A percentile compares a stretch with the other conserved stretches of the same genome.
phyloP scores from a whole-genome alignment of 2,888 invertebrate genomes.

The Callimorpha dominula region DNA sequence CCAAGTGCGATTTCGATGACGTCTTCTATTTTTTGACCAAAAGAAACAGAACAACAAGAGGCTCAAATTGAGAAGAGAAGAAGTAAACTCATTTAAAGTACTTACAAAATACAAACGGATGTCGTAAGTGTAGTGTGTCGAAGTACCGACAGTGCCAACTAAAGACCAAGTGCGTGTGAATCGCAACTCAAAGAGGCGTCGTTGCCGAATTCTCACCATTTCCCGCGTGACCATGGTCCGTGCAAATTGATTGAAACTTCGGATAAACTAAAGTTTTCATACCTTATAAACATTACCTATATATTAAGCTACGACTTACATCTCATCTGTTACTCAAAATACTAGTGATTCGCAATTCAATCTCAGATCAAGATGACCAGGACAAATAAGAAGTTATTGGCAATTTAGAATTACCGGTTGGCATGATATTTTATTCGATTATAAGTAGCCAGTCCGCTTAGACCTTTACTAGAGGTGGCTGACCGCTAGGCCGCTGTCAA shows the following conservation, averaged over 20 bases:
- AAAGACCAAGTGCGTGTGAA: neutral
- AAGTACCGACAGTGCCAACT: too few relatives aligned
- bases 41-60: too few relatives aligned
- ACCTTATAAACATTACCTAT: neutral
- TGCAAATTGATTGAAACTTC: neutral
- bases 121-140: too few relatives aligned
- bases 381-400: neutral
- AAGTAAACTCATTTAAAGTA: too few relatives aligned
- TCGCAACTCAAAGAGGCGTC: neutral
- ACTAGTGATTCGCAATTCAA: neutral
- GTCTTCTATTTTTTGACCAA: too few relatives aligned
- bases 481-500: constrained; percentile 20
- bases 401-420: neutral
- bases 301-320: neutral
- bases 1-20: too few relatives aligned
- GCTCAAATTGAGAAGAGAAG: too few relatives aligned
- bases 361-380: neutral
- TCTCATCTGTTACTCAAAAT: neutral
- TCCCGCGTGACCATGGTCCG: too few relatives aligned
- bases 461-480: constrained; percentile 6
- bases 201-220: neutral
- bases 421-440: neutral
- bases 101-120: too few relatives aligned
- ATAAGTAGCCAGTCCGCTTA: neutral
- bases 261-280: neutral